A percentile compares a stretch with the other conserved stretches of the same genome.
Evolutionary conservation across 2,888 invertebrate species (phyloP).

Genomic region (Thelaira solivaga): DNA sequence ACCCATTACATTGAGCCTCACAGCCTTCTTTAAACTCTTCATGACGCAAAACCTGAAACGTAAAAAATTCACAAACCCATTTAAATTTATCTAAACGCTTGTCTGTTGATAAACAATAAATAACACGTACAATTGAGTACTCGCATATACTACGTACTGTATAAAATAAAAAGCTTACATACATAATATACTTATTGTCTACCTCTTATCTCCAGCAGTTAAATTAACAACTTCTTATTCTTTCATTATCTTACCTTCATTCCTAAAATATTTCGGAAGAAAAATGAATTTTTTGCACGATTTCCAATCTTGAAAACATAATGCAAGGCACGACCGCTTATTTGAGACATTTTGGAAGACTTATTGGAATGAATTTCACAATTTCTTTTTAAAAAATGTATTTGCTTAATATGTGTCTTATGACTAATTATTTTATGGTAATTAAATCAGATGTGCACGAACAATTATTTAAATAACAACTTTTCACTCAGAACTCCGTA

Average conservation of each 20-base stretch:
- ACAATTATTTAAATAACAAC: background rate
- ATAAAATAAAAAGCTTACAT: too few species aligned
- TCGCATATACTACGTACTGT: too few species aligned
- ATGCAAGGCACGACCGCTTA: constrained; percentile 90
- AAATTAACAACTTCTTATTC: too few species aligned
- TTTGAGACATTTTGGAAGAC: constrained; percentile 65
- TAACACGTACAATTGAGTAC: too few species aligned
- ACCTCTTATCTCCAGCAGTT: too few species aligned
- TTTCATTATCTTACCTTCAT: constrained; percentile 86
- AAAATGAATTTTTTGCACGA: constrained; percentile 88
- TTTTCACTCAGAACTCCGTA: background rate
- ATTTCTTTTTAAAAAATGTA: background rate
- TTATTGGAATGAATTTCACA: constrained; percentile 40
- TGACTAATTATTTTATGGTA: constrained; percentile 1
- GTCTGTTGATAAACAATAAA: background rate
- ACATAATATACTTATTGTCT: too few species aligned
- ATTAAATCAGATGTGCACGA: constrained; percentile 2
- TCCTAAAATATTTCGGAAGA: constrained; percentile 92
- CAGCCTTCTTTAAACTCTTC: constrained; percentile 98
- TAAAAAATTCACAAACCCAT: background rate
- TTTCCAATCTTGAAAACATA: constrained; percentile 98
- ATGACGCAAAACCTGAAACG: constrained; percentile 88
- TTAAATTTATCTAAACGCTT: constrained; percentile 4
- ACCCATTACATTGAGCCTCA: constrained; percentile 98
- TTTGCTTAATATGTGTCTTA: background rate